Conservation (phyloP, 2,888 invertebrate species). For the Sinopyrophorus schimmeli region DNA sequence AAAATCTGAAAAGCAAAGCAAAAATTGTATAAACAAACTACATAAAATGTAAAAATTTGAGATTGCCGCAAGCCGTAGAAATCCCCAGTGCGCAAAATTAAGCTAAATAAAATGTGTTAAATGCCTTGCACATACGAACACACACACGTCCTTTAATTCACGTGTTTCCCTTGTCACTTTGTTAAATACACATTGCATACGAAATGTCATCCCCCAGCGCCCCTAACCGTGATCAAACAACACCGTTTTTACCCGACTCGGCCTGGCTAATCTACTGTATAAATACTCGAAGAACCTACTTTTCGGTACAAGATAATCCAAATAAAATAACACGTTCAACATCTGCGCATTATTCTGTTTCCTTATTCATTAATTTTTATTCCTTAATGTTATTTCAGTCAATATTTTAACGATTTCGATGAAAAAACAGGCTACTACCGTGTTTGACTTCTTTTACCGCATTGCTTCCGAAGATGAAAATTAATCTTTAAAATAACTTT, state of each 20-base stretch:
- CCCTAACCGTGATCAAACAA: conserved; percentile 47
- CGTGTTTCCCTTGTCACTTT: conserved; percentile 44
- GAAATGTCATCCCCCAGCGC: conserved; percentile 42
- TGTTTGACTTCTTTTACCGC: conserved; percentile 5
- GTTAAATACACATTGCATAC: conserved; percentile 49
- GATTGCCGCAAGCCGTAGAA: conserved; percentile 11
- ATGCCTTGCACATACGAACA: conserved; percentile 30
- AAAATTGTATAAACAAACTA: conserved; percentile 4
- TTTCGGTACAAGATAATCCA: conserved; percentile 46
- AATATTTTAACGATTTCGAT: conserved; percentile 30
- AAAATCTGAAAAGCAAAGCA: no score
- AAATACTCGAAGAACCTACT: conserved; percentile 52
- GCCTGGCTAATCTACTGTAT: conserved; percentile 52
- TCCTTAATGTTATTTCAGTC: conserved; percentile 29
- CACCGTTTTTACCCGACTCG: conserved; percentile 49
- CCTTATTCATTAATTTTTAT: conserved; percentile 41
- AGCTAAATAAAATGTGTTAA: conserved; percentile 31
- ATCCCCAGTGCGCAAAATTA: conserved; percentile 15
- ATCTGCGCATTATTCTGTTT: conserved; percentile 45
- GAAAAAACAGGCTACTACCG: conserved; percentile 9
- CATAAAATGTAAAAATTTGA: conserved; percentile 3
- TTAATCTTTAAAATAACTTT: no score
- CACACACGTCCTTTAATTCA: conserved; percentile 42
- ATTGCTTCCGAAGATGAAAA: no score
- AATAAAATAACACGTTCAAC: conserved; percentile 45